phyloP scores from a whole-genome alignment of 2,888 invertebrate species.

The Pediacus dermestoides region DNA sequence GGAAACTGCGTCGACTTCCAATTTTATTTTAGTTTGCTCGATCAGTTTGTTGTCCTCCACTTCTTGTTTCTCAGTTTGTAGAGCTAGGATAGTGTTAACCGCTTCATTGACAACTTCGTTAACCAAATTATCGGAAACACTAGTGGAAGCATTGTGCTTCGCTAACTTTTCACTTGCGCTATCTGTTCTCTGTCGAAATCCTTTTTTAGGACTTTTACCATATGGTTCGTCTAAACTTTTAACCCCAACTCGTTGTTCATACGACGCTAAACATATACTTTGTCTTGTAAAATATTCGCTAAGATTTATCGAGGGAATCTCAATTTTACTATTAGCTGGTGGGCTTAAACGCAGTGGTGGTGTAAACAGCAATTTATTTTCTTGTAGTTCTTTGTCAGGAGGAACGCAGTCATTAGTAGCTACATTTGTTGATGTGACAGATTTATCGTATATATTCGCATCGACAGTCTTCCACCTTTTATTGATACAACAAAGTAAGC shows the following conservation, averaged over 20 bases:
- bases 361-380: slow-evolving; percentile 29
- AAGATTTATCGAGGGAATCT: slow-evolving; percentile 68
- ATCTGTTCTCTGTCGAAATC: slow-evolving; percentile 21
- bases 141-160: too few relatives aligned
- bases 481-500: slow-evolving; percentile 69
- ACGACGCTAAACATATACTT: slow-evolving; percentile 73
- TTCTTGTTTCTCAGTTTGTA: slow-evolving; percentile 49
- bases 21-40: too few relatives aligned
- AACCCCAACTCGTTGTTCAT: slow-evolving; percentile 67
- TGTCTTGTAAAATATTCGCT: slow-evolving; percentile 75
- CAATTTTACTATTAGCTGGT: slow-evolving; percentile 61
- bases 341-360: slow-evolving; percentile 50
- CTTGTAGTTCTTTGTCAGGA: slow-evolving; percentile 28
- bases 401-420: slow-evolving; percentile 33
- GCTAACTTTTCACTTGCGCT: slow-evolving; percentile 27
- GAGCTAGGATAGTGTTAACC: slow-evolving; percentile 40
- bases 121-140: slow-evolving; percentile 5
- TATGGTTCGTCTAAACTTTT: slow-evolving; percentile 37
- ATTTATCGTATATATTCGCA: slow-evolving; percentile 39
- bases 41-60: slow-evolving; percentile 50
- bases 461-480: slow-evolving; percentile 67
- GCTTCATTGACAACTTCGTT: slow-evolving; percentile 40
- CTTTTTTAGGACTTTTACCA: slow-evolving; percentile 19
- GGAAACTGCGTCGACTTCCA: too few relatives aligned
- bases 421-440: slow-evolving; percentile 31